Base-by-base conservation (phyloP, 2,888 invertebrate species). In the Lathronympha strigana region DNA sequence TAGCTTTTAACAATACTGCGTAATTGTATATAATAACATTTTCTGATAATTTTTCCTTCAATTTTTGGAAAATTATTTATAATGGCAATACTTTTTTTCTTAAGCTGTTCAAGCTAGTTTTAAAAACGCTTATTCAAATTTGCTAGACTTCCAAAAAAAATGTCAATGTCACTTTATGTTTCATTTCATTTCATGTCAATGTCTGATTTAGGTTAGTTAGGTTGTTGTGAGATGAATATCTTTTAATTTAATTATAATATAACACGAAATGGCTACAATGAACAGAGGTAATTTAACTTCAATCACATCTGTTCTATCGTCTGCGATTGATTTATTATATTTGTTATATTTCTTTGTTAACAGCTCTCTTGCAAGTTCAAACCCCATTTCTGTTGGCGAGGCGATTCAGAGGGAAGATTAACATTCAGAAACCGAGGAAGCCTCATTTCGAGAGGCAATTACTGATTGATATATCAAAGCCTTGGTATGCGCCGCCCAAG, bases 321-420 rank as follows among this genome's bases (percentile, higher is more conserved):
- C 36, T 28, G n/a, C 5, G 19, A 38, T 19, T 36, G 40, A 23
- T 23, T 21, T 9, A 17, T 33, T 19, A 55, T 19, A 36, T 31
- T 15, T 57, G 6, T 5, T 23, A 13, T 62, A 38, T 68, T 25
- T 60, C 2, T 47, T 5, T 25, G 11, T 45, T 87, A 86, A 66
- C 80, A 93, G 93, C 72, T n/a, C 76, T 93, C 33, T 79, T 93
- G 66, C 83, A 84, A 69, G 75, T 84, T 15, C 84, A 85, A 58
- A 70, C 83, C 3, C 89, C 93, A 0, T 77, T 93, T n/a, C 68
- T 92, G 15, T 84, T 95, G 73, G 92, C 93, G 5, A 94, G 94
- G 78, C 92, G 97, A 72, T 95, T 93, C 80, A 93, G 95, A 21
- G 94, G 95, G 2, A 96, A 96, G 88, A 95, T 97, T 58, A 97